Percentiles rank a stretch among this genome's conserved stretches.
Evolutionary conservation across 2,113 vertebrate genomes (phyloP).

Genomic region (Tachuris rubrigastra): DNA sequence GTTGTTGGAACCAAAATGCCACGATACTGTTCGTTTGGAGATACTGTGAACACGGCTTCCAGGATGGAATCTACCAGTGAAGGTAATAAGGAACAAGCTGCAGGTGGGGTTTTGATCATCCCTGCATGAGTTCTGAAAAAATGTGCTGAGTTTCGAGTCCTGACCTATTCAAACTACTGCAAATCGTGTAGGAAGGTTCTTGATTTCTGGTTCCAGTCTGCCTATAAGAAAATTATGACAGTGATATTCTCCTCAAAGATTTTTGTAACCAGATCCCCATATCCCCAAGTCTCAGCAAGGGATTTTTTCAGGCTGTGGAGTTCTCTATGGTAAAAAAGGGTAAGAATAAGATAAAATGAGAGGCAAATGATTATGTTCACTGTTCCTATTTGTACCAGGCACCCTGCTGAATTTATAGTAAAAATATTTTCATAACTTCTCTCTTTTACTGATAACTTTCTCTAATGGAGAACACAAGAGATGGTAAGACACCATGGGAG

Average conservation of each 20-base stretch:
- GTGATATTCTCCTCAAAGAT: neutral
- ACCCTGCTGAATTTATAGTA: neutral
- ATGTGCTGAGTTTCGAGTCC: neutral
- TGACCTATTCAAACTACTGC: neutral
- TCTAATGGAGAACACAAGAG: neutral
- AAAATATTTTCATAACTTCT: neutral
- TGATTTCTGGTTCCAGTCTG: neutral
- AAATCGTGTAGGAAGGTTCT: neutral
- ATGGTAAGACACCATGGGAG: neutral
- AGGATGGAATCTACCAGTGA: conserved; percentile 91
- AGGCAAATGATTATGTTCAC: neutral
- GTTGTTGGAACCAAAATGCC: conserved; percentile 93
- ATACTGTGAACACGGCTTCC: conserved; percentile 90
- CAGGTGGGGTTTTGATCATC: neutral
- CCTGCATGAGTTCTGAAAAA: neutral
- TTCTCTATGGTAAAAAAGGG: neutral
- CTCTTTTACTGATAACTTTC: neutral
- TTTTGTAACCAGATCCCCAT: neutral
- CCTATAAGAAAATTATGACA: neutral
- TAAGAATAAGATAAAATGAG: neutral
- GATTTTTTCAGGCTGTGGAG: neutral
- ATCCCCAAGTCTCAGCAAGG: neutral
- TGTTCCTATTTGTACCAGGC: neutral
- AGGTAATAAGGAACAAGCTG: conserved; percentile 58
- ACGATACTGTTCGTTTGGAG: conserved; percentile 89